Percentiles rank a stretch among this genome's conserved stretches.
These are phyloP conservation scores for Neosalanx taihuensis DNA, from an alignment of 2,797 vertebrate species.

Conservation along the genomic window DNA sequence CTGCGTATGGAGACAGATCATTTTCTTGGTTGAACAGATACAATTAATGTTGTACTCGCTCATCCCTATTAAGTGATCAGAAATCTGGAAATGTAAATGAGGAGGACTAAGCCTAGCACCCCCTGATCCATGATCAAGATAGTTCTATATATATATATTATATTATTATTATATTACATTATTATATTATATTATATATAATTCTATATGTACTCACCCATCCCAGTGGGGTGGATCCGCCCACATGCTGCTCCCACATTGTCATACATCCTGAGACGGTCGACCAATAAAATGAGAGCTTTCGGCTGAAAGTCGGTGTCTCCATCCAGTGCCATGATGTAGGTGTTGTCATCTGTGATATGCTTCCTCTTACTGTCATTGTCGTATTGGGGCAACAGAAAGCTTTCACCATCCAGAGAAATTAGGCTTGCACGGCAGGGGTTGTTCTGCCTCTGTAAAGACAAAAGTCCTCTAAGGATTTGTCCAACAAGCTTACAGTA, in stretches of 20 bases:
- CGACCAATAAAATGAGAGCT: constrained; percentile 76
- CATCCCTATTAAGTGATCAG: too few relatives aligned
- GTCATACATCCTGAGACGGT: constrained; percentile 76
- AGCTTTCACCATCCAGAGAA: constrained; percentile 67
- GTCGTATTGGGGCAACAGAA: constrained; percentile 57
- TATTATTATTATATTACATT: too few relatives aligned
- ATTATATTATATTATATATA: too few relatives aligned
- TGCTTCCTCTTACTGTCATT: constrained; percentile 71
- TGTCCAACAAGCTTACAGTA: too few relatives aligned
- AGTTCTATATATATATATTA: neutral
- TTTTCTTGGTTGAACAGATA: too few relatives aligned
- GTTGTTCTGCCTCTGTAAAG: constrained; percentile 58
- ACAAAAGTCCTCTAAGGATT: too few relatives aligned
- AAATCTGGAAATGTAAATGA: too few relatives aligned
- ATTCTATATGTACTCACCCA: constrained; percentile 66
- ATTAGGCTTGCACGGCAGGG: constrained; percentile 65
- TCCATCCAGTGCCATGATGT: constrained; percentile 79
- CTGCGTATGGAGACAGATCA: too few relatives aligned
- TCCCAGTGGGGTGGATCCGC: constrained; percentile 82
- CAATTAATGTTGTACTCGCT: too few relatives aligned
- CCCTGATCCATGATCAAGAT: neutral
- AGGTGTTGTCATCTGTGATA: constrained; percentile 74
- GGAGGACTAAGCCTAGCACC: too few relatives aligned
- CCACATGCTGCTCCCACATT: constrained; percentile 82
- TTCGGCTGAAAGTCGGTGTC: constrained; percentile 82